Evolutionary conservation across 2,797 vertebrate genomes (phyloP), one percentile per base, ranked within the genome.

Genomic region (Acrossocheilus fasciatus): DNA sequence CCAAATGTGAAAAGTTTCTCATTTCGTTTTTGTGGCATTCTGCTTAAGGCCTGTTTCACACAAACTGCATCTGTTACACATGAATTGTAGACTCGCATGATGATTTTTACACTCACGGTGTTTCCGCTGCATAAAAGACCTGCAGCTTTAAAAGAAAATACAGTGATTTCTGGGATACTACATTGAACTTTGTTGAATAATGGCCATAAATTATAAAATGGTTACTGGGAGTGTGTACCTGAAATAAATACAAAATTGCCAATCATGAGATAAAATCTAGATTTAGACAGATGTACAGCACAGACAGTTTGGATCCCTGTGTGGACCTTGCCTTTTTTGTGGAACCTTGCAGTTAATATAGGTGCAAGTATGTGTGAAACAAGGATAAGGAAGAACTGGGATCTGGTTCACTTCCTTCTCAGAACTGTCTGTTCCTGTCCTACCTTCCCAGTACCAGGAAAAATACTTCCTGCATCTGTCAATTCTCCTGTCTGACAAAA

Each of bases 391-490:
- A n/a, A 70, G 30, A 36, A 69, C 15, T 36, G 43, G 20, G 4
- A 68, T 69, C 36, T 80, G 59, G 41, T 45, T 54, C 36, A 45
- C 6, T 41, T 70, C 54, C 54, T 79, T 62, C 43, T 23, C 39
- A 43, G 36, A 72, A 59, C 39, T 62, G 39, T 77, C 64, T 68
- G 45, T 30, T 66, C 81, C 43, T 30, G 73, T 88, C 88, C 92
- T 91, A 93, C 91, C 89, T 92, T 18, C 8, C 11, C 1, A 1
- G 86, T 79, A 88, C 81, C 26, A 83, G 85, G 0, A 41, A 84
- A 86, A 88, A 87, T 84, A 91, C 83, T 62, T 39, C 89, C 87
- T 93, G 82, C 91, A 77, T 78, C 86, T 91, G 79, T 83, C 87
- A 86, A 87, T 86, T 83, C 86, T 76, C 84, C 75, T 92, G 62